Conservation (phyloP, 2,113 vertebrate genomes). For the Cnemophilus loriae region DNA sequence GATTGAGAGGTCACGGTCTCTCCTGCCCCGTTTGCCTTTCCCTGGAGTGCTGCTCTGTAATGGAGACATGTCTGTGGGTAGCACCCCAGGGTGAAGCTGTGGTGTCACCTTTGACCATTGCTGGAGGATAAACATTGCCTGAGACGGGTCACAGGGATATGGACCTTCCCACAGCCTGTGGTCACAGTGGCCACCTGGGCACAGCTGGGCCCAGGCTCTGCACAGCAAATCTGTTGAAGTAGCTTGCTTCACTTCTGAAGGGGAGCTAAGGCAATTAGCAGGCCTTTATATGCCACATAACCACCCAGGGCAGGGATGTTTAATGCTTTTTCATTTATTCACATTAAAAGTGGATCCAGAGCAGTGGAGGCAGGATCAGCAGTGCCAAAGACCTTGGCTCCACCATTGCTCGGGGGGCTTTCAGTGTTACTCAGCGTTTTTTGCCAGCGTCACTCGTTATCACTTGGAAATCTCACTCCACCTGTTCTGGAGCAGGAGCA, state of each 20-base stretch:
- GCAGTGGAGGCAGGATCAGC: neutral
- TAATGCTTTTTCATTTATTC: neutral
- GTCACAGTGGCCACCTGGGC: accelerated
- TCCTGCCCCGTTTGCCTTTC: neutral
- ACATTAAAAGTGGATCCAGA: neutral
- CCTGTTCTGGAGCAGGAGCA: neutral
- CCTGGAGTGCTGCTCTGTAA: neutral
- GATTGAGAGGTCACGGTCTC: neutral
- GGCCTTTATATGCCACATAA: neutral
- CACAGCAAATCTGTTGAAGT: neutral
- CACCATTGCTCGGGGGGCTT: accelerated
- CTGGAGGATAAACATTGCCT: accelerated
- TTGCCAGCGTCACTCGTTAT: neutral
- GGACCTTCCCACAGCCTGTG: neutral
- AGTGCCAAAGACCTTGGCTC: neutral
- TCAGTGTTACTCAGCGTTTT: neutral
- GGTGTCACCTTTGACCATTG: neutral
- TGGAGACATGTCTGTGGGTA: accelerated
- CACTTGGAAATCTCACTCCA: neutral
- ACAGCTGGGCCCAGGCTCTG: neutral
- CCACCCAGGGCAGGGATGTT: neutral
- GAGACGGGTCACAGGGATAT: neutral
- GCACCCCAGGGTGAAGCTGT: neutral
- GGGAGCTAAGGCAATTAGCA: neutral
- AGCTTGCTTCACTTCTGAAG: neutral